Base-by-base conservation (phyloP, 2,888 invertebrate genomes). In the Dione vanillae region DNA sequence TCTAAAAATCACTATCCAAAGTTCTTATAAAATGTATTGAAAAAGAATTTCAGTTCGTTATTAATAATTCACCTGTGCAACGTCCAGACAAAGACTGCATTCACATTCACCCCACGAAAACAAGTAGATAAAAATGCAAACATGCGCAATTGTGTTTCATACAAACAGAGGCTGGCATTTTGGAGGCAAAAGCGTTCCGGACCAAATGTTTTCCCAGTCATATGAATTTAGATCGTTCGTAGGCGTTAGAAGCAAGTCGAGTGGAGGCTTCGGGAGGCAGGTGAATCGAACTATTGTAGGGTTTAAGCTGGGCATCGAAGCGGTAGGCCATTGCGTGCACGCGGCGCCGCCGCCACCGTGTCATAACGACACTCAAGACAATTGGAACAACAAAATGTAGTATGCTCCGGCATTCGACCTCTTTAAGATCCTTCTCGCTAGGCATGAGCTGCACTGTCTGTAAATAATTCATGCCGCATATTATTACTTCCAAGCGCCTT, bases 121-220 rank as follows among this genome's bases (percentile, higher is more conserved):
- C 88, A 90, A 90, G 87, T 88, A 88, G 85, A 91, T 91, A 91
- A 91, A 92, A 91, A 91, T 91, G 92, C 91, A 91, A 92, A 92
- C 90, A 90, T 82, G 85, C 83, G 85, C 91, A 90, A 91, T 92
- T 90, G 88, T 88, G 89, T 89, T 90, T 88, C 89, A 85, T 86
- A 88, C 88, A 89, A 88, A 88, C 84, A 78, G 82, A 83, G 83
- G 83, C 83, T 82, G 83, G 81, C 79, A 76, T 82, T 83, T 82
- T 74, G 77, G 76, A 79, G 78, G 77, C 78, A 77, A 79, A 85
- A 84, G 85, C 83, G 85, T 89, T 88, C 85, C 84, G 84, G 84
- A 86, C 88, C 87, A 89, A 91, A 88, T 91, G 89, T 89, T 89
- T 85, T 87, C 83, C 85, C 83, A 84, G 86, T 83, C 88, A 89